Percentiles rank a stretch among this genome's conserved stretches.
Conservation (phyloP, 1,140 invertebrate genomes). For the Drosophila sp. region DNA sequence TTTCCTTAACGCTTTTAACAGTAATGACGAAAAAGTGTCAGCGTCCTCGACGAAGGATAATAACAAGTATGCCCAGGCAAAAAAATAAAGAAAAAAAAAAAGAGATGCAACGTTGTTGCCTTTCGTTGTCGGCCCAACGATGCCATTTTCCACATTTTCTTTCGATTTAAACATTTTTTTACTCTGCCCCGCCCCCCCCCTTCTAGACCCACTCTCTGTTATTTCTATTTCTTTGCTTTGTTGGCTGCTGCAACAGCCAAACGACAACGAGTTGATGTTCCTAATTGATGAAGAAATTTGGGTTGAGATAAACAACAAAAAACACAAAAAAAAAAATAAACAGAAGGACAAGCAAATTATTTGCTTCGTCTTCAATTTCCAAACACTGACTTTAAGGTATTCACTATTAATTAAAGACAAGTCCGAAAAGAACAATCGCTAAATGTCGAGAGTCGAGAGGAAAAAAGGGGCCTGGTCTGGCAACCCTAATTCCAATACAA, state of each 20-base stretch:
- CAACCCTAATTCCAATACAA: too few relatives aligned
- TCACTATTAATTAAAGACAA: neutral
- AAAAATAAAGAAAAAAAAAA: neutral
- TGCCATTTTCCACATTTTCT: constrained; percentile 45
- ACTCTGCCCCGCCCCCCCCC: constrained; percentile 28
- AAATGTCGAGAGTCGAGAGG: too few relatives aligned
- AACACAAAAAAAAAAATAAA: neutral
- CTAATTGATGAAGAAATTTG: constrained; percentile 81
- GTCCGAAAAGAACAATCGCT: too few relatives aligned
- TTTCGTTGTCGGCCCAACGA: constrained; percentile 20
- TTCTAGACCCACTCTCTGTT: constrained; percentile 16
- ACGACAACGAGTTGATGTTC: constrained; percentile 75
- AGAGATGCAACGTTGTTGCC: constrained; percentile 12
- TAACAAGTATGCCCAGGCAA: constrained; percentile 79
- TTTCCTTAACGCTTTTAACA: constrained; percentile 80
- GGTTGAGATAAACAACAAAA: constrained; percentile 61
- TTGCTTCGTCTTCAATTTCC: neutral
- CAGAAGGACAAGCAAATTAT: neutral
- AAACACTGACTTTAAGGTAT: neutral
- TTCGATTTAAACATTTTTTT: constrained; percentile 38
- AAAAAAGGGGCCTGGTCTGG: too few relatives aligned
- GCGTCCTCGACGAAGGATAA: constrained; percentile 80
- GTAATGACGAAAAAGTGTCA: constrained; percentile 82
- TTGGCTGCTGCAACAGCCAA: constrained; percentile 24
- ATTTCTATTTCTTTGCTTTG: constrained; percentile 12